phyloP scores from a whole-genome alignment of 2,797 vertebrate genomes.

The Trachurus trachurus region DNA sequence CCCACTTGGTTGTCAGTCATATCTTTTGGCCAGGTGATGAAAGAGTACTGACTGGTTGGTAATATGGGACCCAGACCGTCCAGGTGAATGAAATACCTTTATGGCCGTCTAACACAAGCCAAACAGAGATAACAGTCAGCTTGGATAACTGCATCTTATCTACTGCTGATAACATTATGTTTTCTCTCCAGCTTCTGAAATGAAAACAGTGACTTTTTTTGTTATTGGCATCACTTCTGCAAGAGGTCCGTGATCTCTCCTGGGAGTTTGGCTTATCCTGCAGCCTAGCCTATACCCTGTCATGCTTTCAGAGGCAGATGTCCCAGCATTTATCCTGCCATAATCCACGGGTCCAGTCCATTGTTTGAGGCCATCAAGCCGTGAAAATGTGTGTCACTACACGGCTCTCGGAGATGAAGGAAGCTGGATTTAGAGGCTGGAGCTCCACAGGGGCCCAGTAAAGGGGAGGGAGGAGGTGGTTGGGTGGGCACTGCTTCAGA shows the following conservation, averaged over 20 bases:
- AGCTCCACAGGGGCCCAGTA: not conserved
- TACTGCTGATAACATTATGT: constrained; percentile 34
- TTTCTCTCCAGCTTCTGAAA: constrained; percentile 24
- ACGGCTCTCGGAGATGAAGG: constrained; percentile 5
- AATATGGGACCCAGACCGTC: not conserved
- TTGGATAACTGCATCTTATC: constrained; percentile 27
- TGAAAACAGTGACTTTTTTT: not conserved
- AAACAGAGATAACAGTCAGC: constrained; percentile 29
- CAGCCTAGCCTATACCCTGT: constrained; percentile 8
- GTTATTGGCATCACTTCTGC: not conserved
- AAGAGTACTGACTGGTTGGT: not conserved
- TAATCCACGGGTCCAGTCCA: constrained; percentile 62
- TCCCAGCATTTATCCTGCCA: constrained; percentile 56
- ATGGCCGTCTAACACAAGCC: not conserved
- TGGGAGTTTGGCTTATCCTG: constrained; percentile 31
- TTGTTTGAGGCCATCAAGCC: constrained; percentile 57
- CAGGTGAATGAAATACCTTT: not conserved
- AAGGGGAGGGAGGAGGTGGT: too few species aligned
- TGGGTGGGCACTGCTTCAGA: constrained; percentile 7
- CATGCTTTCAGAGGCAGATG: constrained; percentile 59
- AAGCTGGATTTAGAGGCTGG: constrained; percentile 23
- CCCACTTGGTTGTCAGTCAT: not conserved
- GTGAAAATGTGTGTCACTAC: constrained; percentile 54
- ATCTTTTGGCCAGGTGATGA: not conserved
- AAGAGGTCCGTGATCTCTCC: constrained; percentile 9